phyloP scores from a whole-genome alignment of 2,888 invertebrate genomes.

The Andrena hattorfiana region DNA sequence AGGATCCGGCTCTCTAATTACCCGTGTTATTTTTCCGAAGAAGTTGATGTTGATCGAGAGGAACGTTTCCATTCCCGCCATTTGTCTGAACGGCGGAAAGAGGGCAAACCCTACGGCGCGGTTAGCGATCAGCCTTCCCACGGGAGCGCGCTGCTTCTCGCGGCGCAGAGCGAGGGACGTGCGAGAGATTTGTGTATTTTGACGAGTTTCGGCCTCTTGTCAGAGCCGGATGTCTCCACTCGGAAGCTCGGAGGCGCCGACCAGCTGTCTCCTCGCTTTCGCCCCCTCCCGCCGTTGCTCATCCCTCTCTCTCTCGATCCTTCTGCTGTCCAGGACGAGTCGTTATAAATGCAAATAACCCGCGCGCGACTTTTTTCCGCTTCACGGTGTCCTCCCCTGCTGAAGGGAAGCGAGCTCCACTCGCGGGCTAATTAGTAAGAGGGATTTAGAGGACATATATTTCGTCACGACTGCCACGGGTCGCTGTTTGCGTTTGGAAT shows the following conservation, averaged over 20 bases:
- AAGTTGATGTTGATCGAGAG: conserved; percentile 69
- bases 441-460: conserved; percentile 49
- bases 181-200: conserved; percentile 83
- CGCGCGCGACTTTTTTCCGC: conserved; percentile 40
- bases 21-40: conserved; percentile 65
- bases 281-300: conserved; percentile 19
- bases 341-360: conserved; percentile 73
- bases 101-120: conserved; percentile 46
- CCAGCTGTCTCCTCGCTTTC: conserved; percentile 78
- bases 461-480: conserved; percentile 30
- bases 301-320: conserved; percentile 19
- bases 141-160: conserved; percentile 41
- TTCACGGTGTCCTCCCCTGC: conserved; percentile 23
- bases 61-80: conserved; percentile 57
- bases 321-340: conserved; percentile 46
- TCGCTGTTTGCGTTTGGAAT: background rate
- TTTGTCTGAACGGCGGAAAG: conserved; percentile 54
- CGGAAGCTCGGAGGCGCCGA: conserved; percentile 75
- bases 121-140: conserved; percentile 51
- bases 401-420: conserved; percentile 6
- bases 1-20: conserved; percentile 64
- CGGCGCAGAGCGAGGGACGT: conserved; percentile 48
- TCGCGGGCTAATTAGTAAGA: conserved; percentile 56
- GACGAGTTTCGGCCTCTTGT: conserved; percentile 79
- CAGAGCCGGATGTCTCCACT: conserved; percentile 82